Evolutionary conservation across 2,797 vertebrate species (phyloP), one percentile per base, ranked within the genome.

Genomic region (Atherinosoma microstoma): DNA sequence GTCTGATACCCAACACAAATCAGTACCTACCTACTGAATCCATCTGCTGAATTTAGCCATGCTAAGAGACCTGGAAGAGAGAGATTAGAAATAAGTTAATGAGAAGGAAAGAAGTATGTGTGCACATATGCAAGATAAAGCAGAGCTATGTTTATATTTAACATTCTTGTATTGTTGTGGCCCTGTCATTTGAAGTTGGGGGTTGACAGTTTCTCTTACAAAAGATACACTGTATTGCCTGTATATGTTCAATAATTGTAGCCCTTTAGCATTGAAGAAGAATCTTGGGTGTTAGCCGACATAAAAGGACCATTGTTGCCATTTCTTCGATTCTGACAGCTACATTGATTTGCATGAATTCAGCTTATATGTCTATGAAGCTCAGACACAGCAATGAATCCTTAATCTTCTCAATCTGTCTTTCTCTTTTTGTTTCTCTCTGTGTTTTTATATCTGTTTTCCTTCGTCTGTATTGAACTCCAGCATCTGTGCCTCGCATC

Each of bases 1-100:
- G 89, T 83, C 80, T 80, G 63, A 78, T 86, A 89, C 90, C 72
- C 78, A 83, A 84, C 89, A 89, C 90, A 90, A 84, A 80, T 88
- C 87, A 76, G 4, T 36, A 36, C 6, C 82, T 82, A 84, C 82
- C 83, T 80, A 42, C 85, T 80, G 88, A 91, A 90, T 91, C 85
- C 62, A 92, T 92, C 87, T 89, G 84, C 87, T 75, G 78, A 49
- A 89, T 87, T 84, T 87, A 87, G 82, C 83, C 76, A 73, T 82
- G 80, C 89, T 81, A 73, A 42, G 58, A 78, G 78, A 79, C 75
- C 77, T 74, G 78, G 76, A 77, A 63, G 68, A 86, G 79, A 70
- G 70, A 60, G 85, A 91, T 90, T 80, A 64, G 80, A 84, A 86
- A 76, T 38, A 53, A 56, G 67, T 83, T 78, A 70, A 59, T 81